phyloP scores from a whole-genome alignment of 92 coral and sea anemone genomes.

The Epizoanthus stellaris region DNA sequence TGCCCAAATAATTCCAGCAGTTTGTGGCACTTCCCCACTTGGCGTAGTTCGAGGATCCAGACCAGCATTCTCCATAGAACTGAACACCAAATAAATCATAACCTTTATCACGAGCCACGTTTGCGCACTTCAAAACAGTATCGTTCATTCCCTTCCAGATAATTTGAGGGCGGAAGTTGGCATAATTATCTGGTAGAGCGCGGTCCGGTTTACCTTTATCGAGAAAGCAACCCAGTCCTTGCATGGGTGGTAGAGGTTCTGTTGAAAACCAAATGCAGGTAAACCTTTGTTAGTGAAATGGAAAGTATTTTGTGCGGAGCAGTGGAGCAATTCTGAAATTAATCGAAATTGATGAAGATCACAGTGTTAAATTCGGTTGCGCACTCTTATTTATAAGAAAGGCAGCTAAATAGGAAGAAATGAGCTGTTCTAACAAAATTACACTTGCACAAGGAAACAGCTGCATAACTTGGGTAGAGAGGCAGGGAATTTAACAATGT shows the following conservation, averaged over 20 bases:
- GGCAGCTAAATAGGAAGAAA: too few relatives aligned
- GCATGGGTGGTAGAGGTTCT: constrained; percentile 59
- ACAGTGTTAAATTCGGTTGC: too few relatives aligned
- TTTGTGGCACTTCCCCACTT: constrained; percentile 2
- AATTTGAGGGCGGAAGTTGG: constrained; percentile 67
- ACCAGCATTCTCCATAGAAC: constrained; percentile 83
- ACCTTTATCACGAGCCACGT: constrained; percentile 68
- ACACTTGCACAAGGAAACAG: too few relatives aligned
- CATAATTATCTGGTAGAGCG: constrained; percentile 51
- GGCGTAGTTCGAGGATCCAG: constrained; percentile 43
- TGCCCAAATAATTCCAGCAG: not conserved
- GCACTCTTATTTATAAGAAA: too few relatives aligned
- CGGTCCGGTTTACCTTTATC: constrained; percentile 40
- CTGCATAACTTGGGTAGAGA: too few relatives aligned
- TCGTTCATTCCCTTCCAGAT: constrained; percentile 61
- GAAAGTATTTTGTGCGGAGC: too few relatives aligned
- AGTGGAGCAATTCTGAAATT: too few relatives aligned
- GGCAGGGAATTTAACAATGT: too few relatives aligned
- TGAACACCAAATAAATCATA: constrained; percentile 74
- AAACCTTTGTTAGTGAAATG: too few relatives aligned
- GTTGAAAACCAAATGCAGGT: not conserved
- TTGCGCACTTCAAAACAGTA: constrained; percentile 71
- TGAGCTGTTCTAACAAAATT: too few relatives aligned
- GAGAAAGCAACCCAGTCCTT: constrained; percentile 72
- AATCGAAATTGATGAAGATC: too few relatives aligned